phyloP scores from a whole-genome alignment of 2,797 vertebrate genomes.

The Eremophila alpestris region DNA sequence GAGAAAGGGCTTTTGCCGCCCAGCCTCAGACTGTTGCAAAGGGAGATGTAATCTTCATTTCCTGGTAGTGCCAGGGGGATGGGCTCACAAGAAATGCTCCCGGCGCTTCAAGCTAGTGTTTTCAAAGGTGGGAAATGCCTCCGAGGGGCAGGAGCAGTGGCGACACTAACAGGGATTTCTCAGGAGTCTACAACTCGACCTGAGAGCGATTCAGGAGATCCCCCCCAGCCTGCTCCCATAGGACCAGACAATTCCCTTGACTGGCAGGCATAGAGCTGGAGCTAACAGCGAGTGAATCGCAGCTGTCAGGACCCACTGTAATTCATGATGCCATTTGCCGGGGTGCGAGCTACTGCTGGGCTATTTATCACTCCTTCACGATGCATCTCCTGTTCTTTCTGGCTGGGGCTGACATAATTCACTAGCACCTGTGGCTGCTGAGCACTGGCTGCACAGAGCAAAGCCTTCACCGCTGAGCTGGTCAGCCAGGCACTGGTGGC shows the following conservation, averaged over 20 bases:
- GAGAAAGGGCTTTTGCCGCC: background rate
- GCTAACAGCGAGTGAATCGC: background rate
- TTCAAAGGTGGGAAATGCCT: background rate
- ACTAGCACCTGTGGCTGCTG: constrained; percentile 13
- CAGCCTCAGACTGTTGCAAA: background rate
- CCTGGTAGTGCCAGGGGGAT: background rate
- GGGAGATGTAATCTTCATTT: constrained; percentile 21
- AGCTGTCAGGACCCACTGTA: background rate
- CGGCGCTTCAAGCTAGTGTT: rapidly evolving
- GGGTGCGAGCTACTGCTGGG: background rate
- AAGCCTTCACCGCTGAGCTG: rapidly evolving
- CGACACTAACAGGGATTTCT: background rate
- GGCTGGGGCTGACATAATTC: background rate
- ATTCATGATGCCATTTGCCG: background rate
- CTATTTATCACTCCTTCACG: background rate
- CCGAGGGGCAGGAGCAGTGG: background rate
- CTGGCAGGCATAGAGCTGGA: constrained; percentile 18
- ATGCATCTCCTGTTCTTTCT: background rate
- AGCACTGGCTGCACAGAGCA: background rate
- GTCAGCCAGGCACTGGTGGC: background rate
- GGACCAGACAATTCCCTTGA: background rate
- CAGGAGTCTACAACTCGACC: background rate
- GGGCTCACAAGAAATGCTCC: background rate
- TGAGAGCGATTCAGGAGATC: background rate
- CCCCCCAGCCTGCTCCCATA: background rate